Evolutionary conservation across 1,140 invertebrate genomes (phyloP), one percentile per base, ranked within the genome.

Genomic region (Apis cerana): DNA sequence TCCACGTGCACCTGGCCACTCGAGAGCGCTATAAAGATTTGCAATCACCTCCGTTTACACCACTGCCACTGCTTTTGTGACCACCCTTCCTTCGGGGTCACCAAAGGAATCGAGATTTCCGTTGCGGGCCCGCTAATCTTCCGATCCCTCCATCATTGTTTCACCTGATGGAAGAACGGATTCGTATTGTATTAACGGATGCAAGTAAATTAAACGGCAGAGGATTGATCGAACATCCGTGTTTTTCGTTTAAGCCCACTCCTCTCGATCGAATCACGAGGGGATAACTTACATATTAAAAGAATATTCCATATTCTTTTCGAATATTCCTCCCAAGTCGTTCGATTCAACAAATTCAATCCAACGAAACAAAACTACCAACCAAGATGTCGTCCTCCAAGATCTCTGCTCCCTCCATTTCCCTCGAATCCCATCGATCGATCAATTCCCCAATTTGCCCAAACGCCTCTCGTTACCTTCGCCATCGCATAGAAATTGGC

Each of bases 1-100:
- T 77, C 84, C 61, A 62, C 68, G 83, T 90, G 88, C 93, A 93
- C 92, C 93, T 93, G 93, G 92, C 83, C 90, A 92, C 93, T 93
- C 83, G 88, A 93, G 89, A 88, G 68, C 67, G 61, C 77, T 76
- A 62, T 81, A 83, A 88, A 91, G 90, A 93, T 93, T 93, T 88
- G 90, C 89, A 93, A 93, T 93, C 91, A 93, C 88, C 88, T 80
- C 85, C 85, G 87, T 78, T 79, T 86, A 83, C 84, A 84, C 64
- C 72, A 81, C 75, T 86, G 78, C 76, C 64, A 72, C 78, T 7
- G 33, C 81, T 82, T 88, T 88, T 88, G 87, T 88, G 74, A 62
- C 84, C 70, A 80, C 83, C 72, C 87, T 79, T 82, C 68, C 86
- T 77, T 80, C 77, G 62, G 64, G 85, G 80, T 88, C 80, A 85